Conservation (phyloP, 2,888 invertebrate genomes). For the Erynnis tages region DNA sequence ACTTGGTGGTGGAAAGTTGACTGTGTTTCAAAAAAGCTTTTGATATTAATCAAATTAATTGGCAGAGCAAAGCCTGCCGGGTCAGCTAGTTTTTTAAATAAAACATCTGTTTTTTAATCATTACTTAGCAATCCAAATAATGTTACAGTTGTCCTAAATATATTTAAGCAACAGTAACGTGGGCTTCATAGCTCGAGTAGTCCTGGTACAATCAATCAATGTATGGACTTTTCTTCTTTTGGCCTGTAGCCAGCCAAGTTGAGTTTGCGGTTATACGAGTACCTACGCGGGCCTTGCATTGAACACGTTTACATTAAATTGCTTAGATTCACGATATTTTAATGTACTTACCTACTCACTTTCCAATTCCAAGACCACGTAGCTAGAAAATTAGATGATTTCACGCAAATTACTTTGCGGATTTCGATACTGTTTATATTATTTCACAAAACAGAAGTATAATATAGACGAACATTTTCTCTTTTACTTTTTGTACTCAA, state of each 20-base stretch:
- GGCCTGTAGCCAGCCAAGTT: background rate
- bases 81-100: too few species aligned
- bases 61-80: too few species aligned
- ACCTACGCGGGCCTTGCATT: background rate
- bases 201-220: constrained; percentile 15
- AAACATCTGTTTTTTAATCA: too few species aligned
- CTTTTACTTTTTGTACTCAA: background rate
- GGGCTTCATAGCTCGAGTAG: too few species aligned
- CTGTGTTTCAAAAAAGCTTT: too few species aligned
- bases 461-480: background rate
- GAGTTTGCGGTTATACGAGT: constrained; percentile 3
- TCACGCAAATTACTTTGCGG: constrained; percentile 22
- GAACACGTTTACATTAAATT: constrained; percentile 22
- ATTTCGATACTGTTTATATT: constrained; percentile 16
- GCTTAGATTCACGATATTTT: constrained; percentile 11
- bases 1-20: too few species aligned
- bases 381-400: constrained; percentile 22
- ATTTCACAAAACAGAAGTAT: background rate
- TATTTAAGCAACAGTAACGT: too few species aligned
- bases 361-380: constrained; percentile 20
- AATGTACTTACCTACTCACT: constrained; percentile 21
- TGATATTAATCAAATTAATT: too few species aligned
- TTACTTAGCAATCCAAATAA: too few species aligned
- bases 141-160: too few species aligned
- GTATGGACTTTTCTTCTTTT: constrained; percentile 2